A percentile compares a stretch with the other conserved stretches of the same genome.
These are phyloP conservation scores for Eurois occulta DNA, from an alignment of 2,888 invertebrate genomes.

Conservation along the genomic window DNA sequence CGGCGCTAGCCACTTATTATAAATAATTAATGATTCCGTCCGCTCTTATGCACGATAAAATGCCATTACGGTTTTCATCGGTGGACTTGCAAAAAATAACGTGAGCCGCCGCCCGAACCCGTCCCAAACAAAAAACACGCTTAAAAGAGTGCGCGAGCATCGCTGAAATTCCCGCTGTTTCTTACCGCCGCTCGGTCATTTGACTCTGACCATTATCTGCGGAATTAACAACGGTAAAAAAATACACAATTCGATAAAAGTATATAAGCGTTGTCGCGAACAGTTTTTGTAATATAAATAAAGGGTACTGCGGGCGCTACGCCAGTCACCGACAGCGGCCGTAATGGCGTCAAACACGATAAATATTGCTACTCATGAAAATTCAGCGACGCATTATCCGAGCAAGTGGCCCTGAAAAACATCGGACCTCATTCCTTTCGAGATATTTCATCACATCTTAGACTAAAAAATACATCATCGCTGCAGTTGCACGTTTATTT, in stretches of 20 bases:
- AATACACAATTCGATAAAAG: slow-evolving; percentile 86
- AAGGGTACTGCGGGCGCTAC: slow-evolving; percentile 79
- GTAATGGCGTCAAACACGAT: slow-evolving; percentile 84
- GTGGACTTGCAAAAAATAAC: slow-evolving; percentile 85
- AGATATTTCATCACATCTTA: slow-evolving; percentile 81
- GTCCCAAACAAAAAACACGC: slow-evolving; percentile 84
- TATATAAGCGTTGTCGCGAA: slow-evolving; percentile 83
- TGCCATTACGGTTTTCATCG: slow-evolving; percentile 90
- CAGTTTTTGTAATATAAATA: slow-evolving; percentile 85
- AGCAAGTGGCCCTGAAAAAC: slow-evolving; percentile 77
- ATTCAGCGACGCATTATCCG: slow-evolving; percentile 83
- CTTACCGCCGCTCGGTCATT: slow-evolving; percentile 88
- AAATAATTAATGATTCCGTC: slow-evolving; percentile 90
- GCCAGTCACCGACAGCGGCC: slow-evolving; percentile 75
- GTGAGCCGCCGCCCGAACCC: slow-evolving; percentile 86
- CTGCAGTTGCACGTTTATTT: slow-evolving; percentile 76
- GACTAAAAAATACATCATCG: slow-evolving; percentile 76
- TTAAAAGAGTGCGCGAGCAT: slow-evolving; percentile 89
- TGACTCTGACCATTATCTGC: slow-evolving; percentile 89
- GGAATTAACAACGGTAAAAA: slow-evolving; percentile 89
- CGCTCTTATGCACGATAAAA: slow-evolving; percentile 90
- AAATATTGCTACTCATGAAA: slow-evolving; percentile 88
- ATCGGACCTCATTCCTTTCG: slow-evolving; percentile 75
- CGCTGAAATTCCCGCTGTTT: slow-evolving; percentile 89
- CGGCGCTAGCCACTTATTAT: slow-evolving; percentile 89